Evolutionary conservation across 1,140 invertebrate species (phyloP).

Genomic region (Drosophila prosaltans): DNA sequence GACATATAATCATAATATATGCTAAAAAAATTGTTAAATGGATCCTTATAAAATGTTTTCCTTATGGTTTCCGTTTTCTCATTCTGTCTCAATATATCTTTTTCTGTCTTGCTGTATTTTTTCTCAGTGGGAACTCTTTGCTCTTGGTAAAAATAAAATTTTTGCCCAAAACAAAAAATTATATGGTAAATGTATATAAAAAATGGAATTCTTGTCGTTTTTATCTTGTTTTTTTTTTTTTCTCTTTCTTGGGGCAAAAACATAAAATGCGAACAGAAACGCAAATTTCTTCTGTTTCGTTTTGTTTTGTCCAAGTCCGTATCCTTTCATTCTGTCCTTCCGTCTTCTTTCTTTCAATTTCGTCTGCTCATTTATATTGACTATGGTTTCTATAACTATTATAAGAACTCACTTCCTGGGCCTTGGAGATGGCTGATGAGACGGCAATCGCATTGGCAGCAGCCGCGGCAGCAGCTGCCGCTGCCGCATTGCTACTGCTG

Average conservation of each 20-base stretch:
- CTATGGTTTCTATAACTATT: conserved; percentile 83
- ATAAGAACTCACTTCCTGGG: conserved; percentile 83
- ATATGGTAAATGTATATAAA: conserved; percentile 19
- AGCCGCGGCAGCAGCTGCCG: conserved; percentile 43
- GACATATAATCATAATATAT: conserved; percentile 80
- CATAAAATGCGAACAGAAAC: conserved; percentile 13
- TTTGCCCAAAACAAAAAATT: conserved; percentile 22
- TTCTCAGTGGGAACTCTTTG: conserved; percentile 44
- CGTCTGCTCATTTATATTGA: conserved; percentile 78
- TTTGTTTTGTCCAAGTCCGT: conserved; percentile 45
- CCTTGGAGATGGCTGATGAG: conserved; percentile 81
- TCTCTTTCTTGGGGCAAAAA: not conserved
- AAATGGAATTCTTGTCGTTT: conserved; percentile 28
- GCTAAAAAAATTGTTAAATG: conserved; percentile 60
- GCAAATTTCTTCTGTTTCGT: conserved; percentile 25
- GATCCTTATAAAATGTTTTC: conserved; percentile 26
- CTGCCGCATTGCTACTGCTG: conserved; percentile 56
- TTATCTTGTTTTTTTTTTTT: not conserved
- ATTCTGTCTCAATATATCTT: conserved; percentile 22
- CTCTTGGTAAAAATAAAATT: conserved; percentile 37
- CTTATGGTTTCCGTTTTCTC: conserved; percentile 25
- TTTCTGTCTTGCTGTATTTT: conserved; percentile 31
- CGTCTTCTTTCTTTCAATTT: conserved; percentile 14
- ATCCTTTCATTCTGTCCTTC: conserved; percentile 30
- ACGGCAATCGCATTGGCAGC: conserved; percentile 67